Base-by-base conservation (phyloP, 2,797 vertebrate genomes). In the Tolypeutes matacus region DNA sequence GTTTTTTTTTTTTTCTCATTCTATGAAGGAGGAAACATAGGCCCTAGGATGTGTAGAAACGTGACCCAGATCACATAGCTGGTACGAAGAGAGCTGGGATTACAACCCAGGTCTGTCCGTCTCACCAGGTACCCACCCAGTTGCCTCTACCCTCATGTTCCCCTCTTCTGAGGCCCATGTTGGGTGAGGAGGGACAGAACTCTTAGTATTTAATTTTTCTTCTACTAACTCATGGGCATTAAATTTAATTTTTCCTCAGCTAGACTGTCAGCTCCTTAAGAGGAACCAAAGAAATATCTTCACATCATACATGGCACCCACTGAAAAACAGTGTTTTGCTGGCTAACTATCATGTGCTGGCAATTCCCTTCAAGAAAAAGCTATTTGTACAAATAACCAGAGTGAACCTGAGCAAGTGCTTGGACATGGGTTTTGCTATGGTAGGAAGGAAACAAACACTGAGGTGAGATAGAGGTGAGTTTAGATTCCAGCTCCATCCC, bases 341-440 rank as follows among this genome's bases (percentile, higher is more conserved):
- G 14, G 36, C 92, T 60, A 86, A 36, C 58, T 73, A 1, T n/a
- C 51, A 49, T 10, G 46, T 36, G n/a, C 8, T 84, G 53, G 53
- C 25, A 34, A 0, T 42, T 64, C 29, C 81, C 46, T 56, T 86
- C 70, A 36, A 31, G 36, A 86, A 0, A 0, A 49, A 94, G 27
- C 62, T 81, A 51, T 87, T 73, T 84, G 53, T 89, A 70, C 17
- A 49, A 76, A 81, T 21, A 39, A 60, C 12, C 31, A 58, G 29
- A 78, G 34, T 8, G 23, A 94, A 75, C 69, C 1, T 56, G 58
- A 86, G 23, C 29, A 21, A 62, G 36, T 23, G 2, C 62, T 80
- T 56, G 3, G 70, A n/a, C 5, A 0, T 31, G 9, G 34, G 39
- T 95, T 77, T n/a, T 75, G 14, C 73, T 65, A 8, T 46, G 39